Evolutionary conservation across 2,888 invertebrate species (phyloP), one percentile per base, ranked within the genome.

Genomic region (Epinotia brunnichana): DNA sequence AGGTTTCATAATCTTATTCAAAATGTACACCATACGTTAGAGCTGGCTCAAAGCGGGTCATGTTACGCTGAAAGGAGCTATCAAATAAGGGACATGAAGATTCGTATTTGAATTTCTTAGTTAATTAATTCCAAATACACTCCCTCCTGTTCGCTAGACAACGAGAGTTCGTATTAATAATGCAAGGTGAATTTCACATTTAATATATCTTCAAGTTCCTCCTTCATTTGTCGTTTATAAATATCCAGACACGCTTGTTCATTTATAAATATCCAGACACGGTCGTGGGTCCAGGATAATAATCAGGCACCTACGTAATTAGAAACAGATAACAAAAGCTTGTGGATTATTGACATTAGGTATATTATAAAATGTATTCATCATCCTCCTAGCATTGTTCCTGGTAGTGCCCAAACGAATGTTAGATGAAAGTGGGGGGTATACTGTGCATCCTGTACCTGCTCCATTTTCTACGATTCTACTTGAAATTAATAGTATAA

Each of bases 71-170:
- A 53, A 63, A 51, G 17, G 51, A 51, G 62, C 29, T 48, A 48
- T 51, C 51, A 11, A 51, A 63, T 51, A 63, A 29, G 51, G 29
- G 13, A 48, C 29, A 51, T 51, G 63, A 63, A 51, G 35, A 51
- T 63, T 63, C 24, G 35, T 51, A 63, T n/a, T 63, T n/a, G 29
- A 51, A 62, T 62, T 29, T 62, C 44, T 24, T 62, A 51, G 62
- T 64, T 54, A 64, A 64, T 64, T 24, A 64, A 64, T 54, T 53
- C 64, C 35, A 35, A 19, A 64, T 53, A 64, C 35, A 64, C 53
- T 24, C 21, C 13, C 63, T 19, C 13, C 19, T 53, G 64, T 53
- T 64, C 19, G 11, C 51, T 13, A 35, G 29, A 51, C 35, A 63
- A 63, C 17, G 51, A 63, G 51, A 19, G 13, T 53, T 51, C 19